phyloP scores from a whole-genome alignment of 2,888 invertebrate genomes.

The Lasius platythorax region DNA sequence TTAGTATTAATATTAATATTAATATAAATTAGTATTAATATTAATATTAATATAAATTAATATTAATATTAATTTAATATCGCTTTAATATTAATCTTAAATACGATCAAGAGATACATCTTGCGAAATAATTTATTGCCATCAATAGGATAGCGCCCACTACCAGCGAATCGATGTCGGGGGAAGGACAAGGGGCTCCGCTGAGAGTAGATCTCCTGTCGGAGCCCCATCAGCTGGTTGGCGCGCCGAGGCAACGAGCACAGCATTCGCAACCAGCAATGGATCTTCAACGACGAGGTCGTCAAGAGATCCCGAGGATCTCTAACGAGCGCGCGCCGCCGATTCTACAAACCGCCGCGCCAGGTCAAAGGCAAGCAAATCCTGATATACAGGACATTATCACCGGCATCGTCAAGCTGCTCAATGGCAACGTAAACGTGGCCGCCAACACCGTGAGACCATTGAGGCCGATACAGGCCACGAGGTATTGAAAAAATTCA shows the following conservation, averaged over 20 bases:
- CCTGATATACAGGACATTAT: conserved; percentile 96
- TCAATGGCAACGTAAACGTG: conserved; percentile 96
- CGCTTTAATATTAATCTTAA: neutral
- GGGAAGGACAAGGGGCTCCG: conserved; percentile 93
- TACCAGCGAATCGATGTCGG: conserved; percentile 86
- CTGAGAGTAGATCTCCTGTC: conserved; percentile 89
- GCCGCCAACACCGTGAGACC: conserved; percentile 92
- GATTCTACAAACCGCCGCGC: conserved; percentile 74
- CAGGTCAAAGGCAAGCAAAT: conserved; percentile 87
- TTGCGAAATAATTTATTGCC: neutral
- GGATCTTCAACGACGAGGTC: conserved; percentile 78
- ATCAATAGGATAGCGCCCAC: conserved; percentile 79
- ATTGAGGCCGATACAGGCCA: conserved; percentile 88
- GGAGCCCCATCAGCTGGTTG: conserved; percentile 90
- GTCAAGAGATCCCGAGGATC: conserved; percentile 82
- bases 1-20: neutral
- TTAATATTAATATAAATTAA: neutral
- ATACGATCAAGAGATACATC: neutral
- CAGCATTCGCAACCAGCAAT: conserved; percentile 64
- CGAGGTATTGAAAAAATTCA: conserved; percentile 75
- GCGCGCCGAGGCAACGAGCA: conserved; percentile 77
- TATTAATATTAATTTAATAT: neutral
- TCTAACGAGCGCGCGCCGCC: conserved; percentile 82
- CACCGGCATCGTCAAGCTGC: conserved; percentile 94
- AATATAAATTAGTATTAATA: neutral